These are phyloP conservation scores for Leucoraja ocellata DNA, from an alignment of 2,797 vertebrate genomes.

Conservation along the genomic window DNA sequence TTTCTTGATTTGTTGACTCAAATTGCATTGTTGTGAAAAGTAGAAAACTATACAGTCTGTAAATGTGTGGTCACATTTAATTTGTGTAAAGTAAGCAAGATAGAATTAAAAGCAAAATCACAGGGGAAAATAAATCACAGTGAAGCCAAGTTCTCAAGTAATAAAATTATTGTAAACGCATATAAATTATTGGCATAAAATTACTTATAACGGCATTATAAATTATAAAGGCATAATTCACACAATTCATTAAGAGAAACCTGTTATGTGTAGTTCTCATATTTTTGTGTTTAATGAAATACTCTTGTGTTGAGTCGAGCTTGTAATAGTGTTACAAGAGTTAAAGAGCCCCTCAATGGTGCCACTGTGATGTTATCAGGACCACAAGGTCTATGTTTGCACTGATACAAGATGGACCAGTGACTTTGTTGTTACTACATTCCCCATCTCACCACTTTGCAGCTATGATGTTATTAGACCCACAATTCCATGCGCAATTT, in stretches of 20 bases:
- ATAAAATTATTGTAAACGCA: not conserved
- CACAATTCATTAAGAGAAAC: not conserved
- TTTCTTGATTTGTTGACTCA: not conserved
- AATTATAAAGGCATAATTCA: not conserved
- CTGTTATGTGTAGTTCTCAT: not conserved
- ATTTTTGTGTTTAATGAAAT: not conserved
- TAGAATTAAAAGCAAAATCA: not conserved
- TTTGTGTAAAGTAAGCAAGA: not conserved
- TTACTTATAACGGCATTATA: no score
- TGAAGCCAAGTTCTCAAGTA: not conserved
- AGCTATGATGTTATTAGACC: not conserved
- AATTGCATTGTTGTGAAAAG: not conserved
- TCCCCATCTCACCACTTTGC: not conserved
- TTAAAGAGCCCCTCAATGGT: not conserved
- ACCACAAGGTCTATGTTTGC: not conserved
- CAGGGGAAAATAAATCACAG: not conserved
- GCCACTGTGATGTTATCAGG: slow-evolving; percentile 10
- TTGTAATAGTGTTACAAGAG: not conserved
- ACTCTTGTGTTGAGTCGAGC: not conserved
- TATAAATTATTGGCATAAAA: no score
- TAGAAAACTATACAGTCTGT: not conserved
- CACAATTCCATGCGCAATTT: not conserved
- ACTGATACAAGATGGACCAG: not conserved
- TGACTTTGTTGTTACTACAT: not conserved
- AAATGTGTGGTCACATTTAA: not conserved